Conservation (phyloP, 2,888 invertebrate species). For the Phengaris arion region DNA sequence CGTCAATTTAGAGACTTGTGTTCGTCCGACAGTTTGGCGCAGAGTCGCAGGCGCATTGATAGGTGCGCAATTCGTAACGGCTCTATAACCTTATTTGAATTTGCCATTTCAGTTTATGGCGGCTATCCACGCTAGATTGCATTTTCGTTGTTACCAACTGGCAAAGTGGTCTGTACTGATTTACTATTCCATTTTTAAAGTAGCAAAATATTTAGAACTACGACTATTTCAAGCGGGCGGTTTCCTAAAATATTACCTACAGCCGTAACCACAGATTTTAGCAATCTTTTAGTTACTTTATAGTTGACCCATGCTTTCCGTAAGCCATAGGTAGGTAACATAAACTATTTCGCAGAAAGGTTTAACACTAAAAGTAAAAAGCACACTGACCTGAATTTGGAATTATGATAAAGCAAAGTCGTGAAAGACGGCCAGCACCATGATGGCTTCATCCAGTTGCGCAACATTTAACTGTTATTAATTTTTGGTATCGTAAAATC, state of each 20-base stretch:
- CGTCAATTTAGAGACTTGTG: neutral
- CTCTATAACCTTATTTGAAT: slow-evolving; percentile 53
- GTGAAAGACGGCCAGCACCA: slow-evolving; percentile 33
- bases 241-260: neutral
- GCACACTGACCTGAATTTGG: slow-evolving; percentile 12
- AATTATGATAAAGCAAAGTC: slow-evolving; percentile 30
- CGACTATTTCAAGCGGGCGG: neutral
- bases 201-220: neutral
- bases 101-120: slow-evolving; percentile 55
- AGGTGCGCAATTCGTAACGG: slow-evolving; percentile 52
- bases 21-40: slow-evolving; percentile 6
- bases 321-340: neutral
- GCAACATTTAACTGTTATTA: slow-evolving; percentile 36
- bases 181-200: slow-evolving; percentile 22
- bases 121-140: slow-evolving; percentile 53
- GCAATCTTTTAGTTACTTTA: neutral
- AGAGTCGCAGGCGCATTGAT: slow-evolving; percentile 38
- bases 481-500: slow-evolving; percentile 35
- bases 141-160: slow-evolving; percentile 37
- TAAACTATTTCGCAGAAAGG: neutral
- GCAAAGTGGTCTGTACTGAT: slow-evolving; percentile 6
- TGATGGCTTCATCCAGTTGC: slow-evolving; percentile 35
- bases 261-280: neutral
- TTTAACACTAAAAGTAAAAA: neutral
- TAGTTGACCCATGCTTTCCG: neutral